Conservation (phyloP, 2,888 invertebrate genomes). For the Sturmia bella region DNA sequence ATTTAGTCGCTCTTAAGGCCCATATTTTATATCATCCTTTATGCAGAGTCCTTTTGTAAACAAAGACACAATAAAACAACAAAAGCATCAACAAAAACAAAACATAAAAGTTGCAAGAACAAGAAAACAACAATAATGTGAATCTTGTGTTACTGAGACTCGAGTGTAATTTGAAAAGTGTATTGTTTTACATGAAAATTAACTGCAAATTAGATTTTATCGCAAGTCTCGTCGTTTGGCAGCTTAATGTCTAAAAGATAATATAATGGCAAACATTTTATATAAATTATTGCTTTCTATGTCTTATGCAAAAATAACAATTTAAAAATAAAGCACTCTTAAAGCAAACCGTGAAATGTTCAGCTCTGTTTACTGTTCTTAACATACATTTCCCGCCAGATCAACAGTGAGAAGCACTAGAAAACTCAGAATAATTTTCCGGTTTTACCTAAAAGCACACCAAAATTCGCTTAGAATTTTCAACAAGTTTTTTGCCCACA, state of each 20-base stretch:
- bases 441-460: too few relatives aligned
- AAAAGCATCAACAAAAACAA: conserved; percentile 4
- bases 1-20: not conserved
- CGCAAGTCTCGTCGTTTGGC: conserved; percentile 60
- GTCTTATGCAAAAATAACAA: not conserved
- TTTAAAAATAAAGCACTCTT: too few relatives aligned
- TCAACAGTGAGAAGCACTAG: too few relatives aligned
- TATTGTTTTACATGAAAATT: conserved; percentile 69
- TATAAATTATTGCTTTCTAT: conserved; percentile 26
- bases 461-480: too few relatives aligned
- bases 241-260: conserved; percentile 57
- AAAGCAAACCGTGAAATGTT: too few relatives aligned
- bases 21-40: too few relatives aligned
- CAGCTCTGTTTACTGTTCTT: too few relatives aligned
- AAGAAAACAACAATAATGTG: conserved; percentile 31
- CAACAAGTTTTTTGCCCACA: too few relatives aligned
- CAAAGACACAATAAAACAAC: not conserved
- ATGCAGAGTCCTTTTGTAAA: not conserved
- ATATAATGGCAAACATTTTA: conserved; percentile 42
- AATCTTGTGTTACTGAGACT: conserved; percentile 33
- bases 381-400: too few relatives aligned
- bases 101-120: too few relatives aligned
- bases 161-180: conserved; percentile 50
- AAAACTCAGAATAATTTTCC: too few relatives aligned
- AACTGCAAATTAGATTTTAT: conserved; percentile 69